A percentile compares a stretch with the other conserved stretches of the same genome.
phyloP scores from a whole-genome alignment of 92 coral and sea anemone species.

The Palythoa grandiflora region DNA sequence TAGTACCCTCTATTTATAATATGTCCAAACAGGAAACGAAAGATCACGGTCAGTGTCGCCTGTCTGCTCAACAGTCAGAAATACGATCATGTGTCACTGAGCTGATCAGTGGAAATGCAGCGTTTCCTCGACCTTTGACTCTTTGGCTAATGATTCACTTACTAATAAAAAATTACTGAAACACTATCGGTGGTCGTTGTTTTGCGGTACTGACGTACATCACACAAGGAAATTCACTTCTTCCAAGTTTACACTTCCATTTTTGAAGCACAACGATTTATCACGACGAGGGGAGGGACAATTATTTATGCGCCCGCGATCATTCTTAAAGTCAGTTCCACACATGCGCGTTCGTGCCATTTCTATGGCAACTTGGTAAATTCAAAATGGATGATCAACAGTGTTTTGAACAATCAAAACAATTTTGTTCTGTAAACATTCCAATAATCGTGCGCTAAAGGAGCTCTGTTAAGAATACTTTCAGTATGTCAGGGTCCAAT shows the following conservation, averaged over 20 bases:
- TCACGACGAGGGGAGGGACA: conserved; percentile 7
- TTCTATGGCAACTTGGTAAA: conserved; percentile 46
- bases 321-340: too few relatives aligned
- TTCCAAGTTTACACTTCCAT: neutral
- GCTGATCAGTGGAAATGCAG: neutral
- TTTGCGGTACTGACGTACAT: neutral
- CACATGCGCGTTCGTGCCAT: conserved; percentile 20
- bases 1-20: conserved; percentile 12
- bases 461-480: neutral
- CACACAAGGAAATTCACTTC: neutral
- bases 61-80: conserved; percentile 13
- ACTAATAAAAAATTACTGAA: neutral
- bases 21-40: conserved; percentile 45
- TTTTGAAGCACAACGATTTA: neutral
- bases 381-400: conserved; percentile 48
- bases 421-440: neutral
- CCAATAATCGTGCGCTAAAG: neutral
- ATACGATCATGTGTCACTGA: conserved; percentile 19
- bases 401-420: neutral
- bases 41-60: conserved; percentile 10
- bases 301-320: conserved; percentile 31
- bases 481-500: conserved; percentile 16
- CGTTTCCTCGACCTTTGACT: conserved; percentile 27
- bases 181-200: neutral
- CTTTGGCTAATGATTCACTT: neutral